Evolutionary conservation across 2,797 vertebrate species (phyloP).

Genomic region (Schizopygopsis pylzovi): DNA sequence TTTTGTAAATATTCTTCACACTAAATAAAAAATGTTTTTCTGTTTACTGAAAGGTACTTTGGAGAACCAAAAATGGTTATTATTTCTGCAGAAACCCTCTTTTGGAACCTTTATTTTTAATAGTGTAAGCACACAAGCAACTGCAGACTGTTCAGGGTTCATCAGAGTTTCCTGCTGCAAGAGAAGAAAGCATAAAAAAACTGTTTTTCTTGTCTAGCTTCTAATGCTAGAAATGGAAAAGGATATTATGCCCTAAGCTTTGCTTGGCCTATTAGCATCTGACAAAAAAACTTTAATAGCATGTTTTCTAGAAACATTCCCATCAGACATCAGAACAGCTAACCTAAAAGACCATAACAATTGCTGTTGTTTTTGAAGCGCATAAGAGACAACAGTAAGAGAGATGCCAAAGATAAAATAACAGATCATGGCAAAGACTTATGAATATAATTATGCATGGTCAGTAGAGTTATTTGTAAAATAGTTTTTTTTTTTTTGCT

Average conservation of each 20-base stretch:
- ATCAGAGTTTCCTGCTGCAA: not conserved
- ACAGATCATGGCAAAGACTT: not conserved
- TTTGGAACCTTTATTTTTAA: not conserved
- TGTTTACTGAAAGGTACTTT: not conserved
- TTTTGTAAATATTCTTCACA: not conserved
- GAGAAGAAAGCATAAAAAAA: not conserved
- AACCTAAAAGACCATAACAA: not conserved
- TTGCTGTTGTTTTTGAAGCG: not conserved
- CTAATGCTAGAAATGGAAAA: not conserved
- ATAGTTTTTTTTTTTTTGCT: not conserved
- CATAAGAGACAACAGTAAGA: not conserved
- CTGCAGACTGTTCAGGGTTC: not conserved
- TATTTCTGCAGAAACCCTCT: not conserved
- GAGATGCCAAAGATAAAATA: not conserved
- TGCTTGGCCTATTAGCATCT: not conserved
- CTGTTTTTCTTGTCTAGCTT: not conserved
- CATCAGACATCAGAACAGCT: constrained; percentile 2
- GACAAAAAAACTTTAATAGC: not conserved
- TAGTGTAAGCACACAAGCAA: not conserved
- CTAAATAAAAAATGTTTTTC: not conserved
- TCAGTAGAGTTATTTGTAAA: not conserved
- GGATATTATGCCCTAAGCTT: not conserved
- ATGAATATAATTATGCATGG: not conserved
- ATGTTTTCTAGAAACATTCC: not conserved
- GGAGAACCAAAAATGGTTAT: not conserved